These are phyloP conservation scores for Xestobium rufovillosum DNA, from an alignment of 2,888 invertebrate genomes.

Conservation along the genomic window DNA sequence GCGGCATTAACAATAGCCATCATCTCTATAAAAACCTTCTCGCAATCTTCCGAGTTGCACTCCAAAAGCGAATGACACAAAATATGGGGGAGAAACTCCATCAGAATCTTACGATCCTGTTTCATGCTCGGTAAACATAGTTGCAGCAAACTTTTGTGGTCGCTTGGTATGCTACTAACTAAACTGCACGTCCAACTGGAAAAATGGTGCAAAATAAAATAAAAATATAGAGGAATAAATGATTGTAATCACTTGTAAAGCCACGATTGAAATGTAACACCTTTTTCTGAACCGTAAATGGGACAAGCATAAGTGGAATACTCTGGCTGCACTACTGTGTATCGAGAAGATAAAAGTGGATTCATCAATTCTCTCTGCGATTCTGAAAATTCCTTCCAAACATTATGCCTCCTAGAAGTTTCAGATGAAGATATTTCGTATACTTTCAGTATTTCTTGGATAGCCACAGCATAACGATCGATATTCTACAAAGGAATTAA, in stretches of 20 bases:
- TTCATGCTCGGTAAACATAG: constrained; percentile 70
- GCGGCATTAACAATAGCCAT: constrained; percentile 47
- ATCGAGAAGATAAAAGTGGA: constrained; percentile 67
- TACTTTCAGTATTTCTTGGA: constrained; percentile 68
- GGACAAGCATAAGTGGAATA: constrained; percentile 39
- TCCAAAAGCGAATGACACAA: constrained; percentile 57
- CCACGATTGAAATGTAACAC: constrained; percentile 66
- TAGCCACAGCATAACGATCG: constrained; percentile 72
- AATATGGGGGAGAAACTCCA: constrained; percentile 69
- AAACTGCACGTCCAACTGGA: constrained; percentile 64
- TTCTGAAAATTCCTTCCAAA: constrained; percentile 66
- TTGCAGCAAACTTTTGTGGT: constrained; percentile 54
- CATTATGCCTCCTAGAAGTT: constrained; percentile 47
- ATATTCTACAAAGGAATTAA: constrained; percentile 48
- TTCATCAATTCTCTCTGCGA: constrained; percentile 69
- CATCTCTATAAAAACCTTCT: constrained; percentile 49
- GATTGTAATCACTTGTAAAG: constrained; percentile 52
- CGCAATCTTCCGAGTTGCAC: constrained; percentile 39
- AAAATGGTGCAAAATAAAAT: constrained; percentile 15
- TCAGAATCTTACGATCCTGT: constrained; percentile 61
- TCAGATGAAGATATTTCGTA: constrained; percentile 61
- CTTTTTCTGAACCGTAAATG: constrained; percentile 59
- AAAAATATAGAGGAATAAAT: constrained; percentile 4
- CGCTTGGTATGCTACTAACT: constrained; percentile 54
- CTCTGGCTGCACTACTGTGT: constrained; percentile 37